Evolutionary conservation across 1,140 invertebrate genomes (phyloP), one percentile per base, ranked within the genome.

Genomic region (Lordiphosa clarofinis): DNA sequence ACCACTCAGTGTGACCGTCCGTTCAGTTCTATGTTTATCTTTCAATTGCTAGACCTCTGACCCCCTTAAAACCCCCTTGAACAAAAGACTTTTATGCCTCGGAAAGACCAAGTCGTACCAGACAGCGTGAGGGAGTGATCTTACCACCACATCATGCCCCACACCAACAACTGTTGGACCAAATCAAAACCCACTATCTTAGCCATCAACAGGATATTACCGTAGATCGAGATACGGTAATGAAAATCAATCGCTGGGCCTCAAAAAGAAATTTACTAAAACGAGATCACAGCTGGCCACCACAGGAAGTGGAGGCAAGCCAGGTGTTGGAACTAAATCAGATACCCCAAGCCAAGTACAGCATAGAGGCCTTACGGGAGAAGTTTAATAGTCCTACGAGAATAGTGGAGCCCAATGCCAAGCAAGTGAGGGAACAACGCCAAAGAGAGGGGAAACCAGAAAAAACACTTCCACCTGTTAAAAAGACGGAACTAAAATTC

Each of bases 221-320:
- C 54, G 73, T 89, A 33, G 87, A 88, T 55, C 56, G 87, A 43
- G 87, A 89, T 40, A 88, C 87, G 3, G 87, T 89, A 31, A 46
- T 89, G n/a, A 75, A 84, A 43, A 89, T 89, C 49, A 89, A 89
- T 60, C 82, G 87, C 0, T 19, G 87, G 55, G 69, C 81, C 35
- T 78, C 74, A 46, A 76, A 84, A 5, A 56, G 71, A 0, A 69
- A 79, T 61, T 54, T 86, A 19, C 70, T 75, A 39, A 84, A 71
- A 47, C 61, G 87, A 9, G 87, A 89, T 50, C 72, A 89, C 65
- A 89, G 87, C 39, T 89, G 87, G 87, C 87, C 87, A 10, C 87
- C 87, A 5, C 35, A 55, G 8, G 65, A 71, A 37, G 40, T 35
- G 12, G 60, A 54, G 24, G 28, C 1, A 43, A 54, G 24, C 42